Evolutionary conservation across 2,113 vertebrate species (phyloP).

Genomic region (Grantiella picta): DNA sequence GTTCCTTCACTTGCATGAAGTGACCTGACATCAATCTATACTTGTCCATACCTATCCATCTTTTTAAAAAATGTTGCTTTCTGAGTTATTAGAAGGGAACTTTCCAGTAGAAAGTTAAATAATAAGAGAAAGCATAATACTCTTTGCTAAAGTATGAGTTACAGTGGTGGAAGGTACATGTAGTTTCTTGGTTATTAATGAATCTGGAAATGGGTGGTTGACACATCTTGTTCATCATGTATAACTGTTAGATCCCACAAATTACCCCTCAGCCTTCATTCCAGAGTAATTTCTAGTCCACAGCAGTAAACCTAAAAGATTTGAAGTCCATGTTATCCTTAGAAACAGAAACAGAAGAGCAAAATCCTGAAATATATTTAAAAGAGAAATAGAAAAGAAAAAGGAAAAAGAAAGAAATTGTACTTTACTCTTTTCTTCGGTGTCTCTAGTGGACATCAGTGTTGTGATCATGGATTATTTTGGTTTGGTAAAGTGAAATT

Average conservation of each 20-base stretch:
- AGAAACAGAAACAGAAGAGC: neutral
- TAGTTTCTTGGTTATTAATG: neutral
- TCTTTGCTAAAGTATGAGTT: neutral
- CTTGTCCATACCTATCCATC: neutral
- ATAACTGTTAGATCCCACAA: neutral
- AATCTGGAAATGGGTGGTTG: neutral
- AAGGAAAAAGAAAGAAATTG: neutral
- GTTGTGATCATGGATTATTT: neutral
- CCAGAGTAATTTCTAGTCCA: neutral
- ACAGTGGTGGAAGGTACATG: neutral
- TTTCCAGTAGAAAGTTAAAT: neutral
- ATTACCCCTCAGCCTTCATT: neutral
- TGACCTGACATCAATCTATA: neutral
- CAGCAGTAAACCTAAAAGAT: neutral
- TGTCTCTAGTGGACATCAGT: neutral
- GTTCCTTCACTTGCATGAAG: neutral
- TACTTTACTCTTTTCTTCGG: neutral
- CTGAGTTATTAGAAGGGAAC: neutral
- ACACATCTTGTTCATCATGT: neutral
- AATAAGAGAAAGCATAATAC: neutral
- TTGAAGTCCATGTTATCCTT: neutral
- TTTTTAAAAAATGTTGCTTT: neutral
- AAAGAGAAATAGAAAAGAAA: neutral
- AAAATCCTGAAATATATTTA: neutral
- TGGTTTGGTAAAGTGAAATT: neutral